Percentiles rank a stretch among this genome's conserved stretches.
Evolutionary conservation across 2,113 vertebrate species (phyloP).

Genomic region (Callopanchax toddi): DNA sequence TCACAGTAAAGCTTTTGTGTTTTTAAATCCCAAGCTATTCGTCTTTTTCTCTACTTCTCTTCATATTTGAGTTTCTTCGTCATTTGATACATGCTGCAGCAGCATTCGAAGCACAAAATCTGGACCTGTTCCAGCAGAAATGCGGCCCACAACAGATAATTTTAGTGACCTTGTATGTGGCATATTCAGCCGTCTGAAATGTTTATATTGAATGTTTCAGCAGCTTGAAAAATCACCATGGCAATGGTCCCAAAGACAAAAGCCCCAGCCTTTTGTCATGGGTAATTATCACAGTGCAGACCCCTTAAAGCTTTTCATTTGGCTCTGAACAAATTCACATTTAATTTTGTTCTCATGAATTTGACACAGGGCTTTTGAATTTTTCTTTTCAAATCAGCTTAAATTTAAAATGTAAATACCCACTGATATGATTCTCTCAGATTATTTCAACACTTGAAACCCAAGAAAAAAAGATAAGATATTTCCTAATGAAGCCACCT

Average conservation of each 20-base stretch:
- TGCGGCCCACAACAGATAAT: slow-evolving; percentile 33
- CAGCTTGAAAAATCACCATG: slow-evolving; percentile 62
- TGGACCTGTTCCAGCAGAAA: slow-evolving; percentile 33
- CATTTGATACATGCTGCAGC: slow-evolving; percentile 8
- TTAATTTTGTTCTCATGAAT: slow-evolving; percentile 62
- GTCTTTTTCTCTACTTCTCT: slow-evolving; percentile 22
- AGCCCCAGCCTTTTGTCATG: slow-evolving; percentile 67
- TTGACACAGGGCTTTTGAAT: slow-evolving; percentile 51
- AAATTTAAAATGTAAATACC: slow-evolving; percentile 59
- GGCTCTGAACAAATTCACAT: slow-evolving; percentile 64
- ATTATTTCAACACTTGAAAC: slow-evolving; percentile 43
- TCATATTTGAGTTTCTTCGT: slow-evolving; percentile 26
- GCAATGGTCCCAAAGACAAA: slow-evolving; percentile 71
- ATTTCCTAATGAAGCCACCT: slow-evolving; percentile 44
- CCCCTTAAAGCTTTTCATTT: slow-evolving; percentile 60
- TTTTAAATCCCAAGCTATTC: slow-evolving; percentile 52
- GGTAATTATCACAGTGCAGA: slow-evolving; percentile 66
- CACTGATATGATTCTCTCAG: slow-evolving; percentile 39
- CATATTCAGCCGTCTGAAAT: slow-evolving; percentile 54
- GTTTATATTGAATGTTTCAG: slow-evolving; percentile 70
- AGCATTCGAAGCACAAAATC: background rate
- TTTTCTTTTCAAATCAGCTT: slow-evolving; percentile 60
- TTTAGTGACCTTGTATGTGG: slow-evolving; percentile 46
- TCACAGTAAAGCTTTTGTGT: slow-evolving; percentile 44
- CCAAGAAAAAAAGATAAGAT: slow-evolving; percentile 22